Conservation (phyloP, 2,113 vertebrate species). For the Stictonetta naevosa region DNA sequence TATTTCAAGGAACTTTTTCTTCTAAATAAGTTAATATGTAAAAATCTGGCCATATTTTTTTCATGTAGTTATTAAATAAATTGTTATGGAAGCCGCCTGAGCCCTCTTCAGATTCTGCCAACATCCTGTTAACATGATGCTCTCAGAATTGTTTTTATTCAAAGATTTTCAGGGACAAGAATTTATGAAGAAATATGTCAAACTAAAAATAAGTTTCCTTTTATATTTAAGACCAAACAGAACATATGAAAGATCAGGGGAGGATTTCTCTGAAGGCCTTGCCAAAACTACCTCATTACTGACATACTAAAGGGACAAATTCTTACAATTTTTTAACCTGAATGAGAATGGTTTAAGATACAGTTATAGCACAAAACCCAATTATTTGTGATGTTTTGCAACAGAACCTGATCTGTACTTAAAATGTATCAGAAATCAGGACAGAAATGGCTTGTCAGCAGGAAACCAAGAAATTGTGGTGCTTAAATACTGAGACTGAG, state of each 20-base stretch:
- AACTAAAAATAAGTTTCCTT: conserved; percentile 1
- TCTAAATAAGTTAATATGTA: not conserved
- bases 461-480: not conserved
- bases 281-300: not conserved
- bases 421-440: not conserved
- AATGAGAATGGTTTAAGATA: not conserved
- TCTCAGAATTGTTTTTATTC: not conserved
- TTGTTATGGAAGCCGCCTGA: not conserved
- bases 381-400: conserved; percentile 40
- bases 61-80: not conserved
- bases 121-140: not conserved
- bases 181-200: not conserved
- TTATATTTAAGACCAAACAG: conserved; percentile 5
- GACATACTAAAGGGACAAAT: not conserved
- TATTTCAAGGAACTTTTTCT: not conserved
- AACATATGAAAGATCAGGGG: conserved; percentile 9
- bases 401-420: conserved; percentile 9
- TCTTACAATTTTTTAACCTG: not conserved
- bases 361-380: not conserved
- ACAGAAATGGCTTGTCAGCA: not conserved
- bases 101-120: not conserved
- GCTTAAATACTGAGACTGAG: not conserved
- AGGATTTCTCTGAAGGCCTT: conserved; percentile 7
- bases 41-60: not conserved
- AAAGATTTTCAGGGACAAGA: not conserved